Conservation (phyloP, 1,140 invertebrate genomes). For the Zaprionus inermis region DNA sequence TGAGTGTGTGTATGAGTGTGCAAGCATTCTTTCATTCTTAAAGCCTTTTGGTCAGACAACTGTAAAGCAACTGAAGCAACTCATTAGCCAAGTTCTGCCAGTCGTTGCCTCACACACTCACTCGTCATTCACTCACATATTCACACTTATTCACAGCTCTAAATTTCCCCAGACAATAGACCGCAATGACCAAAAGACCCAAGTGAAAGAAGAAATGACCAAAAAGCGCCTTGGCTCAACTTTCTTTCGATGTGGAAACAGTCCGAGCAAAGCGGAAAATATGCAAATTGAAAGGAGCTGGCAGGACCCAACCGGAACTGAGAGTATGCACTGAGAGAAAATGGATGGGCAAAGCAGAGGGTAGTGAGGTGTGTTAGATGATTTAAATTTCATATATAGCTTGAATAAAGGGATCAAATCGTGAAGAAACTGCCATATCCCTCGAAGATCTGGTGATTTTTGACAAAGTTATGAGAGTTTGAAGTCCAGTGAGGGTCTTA, state of each 20-base stretch:
- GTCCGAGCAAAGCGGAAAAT: constrained; percentile 55
- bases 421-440: too few species aligned
- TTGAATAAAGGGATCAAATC: too few species aligned
- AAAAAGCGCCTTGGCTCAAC: constrained; percentile 20
- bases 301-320: not conserved
- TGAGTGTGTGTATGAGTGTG: not conserved
- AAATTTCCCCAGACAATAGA: constrained; percentile 78
- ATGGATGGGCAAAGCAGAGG: not conserved
- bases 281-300: constrained; percentile 72
- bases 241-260: constrained; percentile 52
- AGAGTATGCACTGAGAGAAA: constrained; percentile 14
- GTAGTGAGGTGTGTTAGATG: not conserved
- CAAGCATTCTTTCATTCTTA: not conserved
- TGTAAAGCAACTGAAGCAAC: constrained; percentile 23
- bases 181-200: constrained; percentile 53
- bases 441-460: too few species aligned
- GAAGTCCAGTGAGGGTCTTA: too few species aligned
- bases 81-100: constrained; percentile 38
- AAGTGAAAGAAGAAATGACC: constrained; percentile 44
- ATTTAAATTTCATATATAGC: too few species aligned
- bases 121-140: constrained; percentile 43
- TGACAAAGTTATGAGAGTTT: too few species aligned
- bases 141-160: constrained; percentile 43
- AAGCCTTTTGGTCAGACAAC: constrained; percentile 30
- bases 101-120: constrained; percentile 18